These are phyloP conservation scores for Amblyornis subalaris DNA, from an alignment of 2,113 vertebrate genomes.

Conservation along the genomic window DNA sequence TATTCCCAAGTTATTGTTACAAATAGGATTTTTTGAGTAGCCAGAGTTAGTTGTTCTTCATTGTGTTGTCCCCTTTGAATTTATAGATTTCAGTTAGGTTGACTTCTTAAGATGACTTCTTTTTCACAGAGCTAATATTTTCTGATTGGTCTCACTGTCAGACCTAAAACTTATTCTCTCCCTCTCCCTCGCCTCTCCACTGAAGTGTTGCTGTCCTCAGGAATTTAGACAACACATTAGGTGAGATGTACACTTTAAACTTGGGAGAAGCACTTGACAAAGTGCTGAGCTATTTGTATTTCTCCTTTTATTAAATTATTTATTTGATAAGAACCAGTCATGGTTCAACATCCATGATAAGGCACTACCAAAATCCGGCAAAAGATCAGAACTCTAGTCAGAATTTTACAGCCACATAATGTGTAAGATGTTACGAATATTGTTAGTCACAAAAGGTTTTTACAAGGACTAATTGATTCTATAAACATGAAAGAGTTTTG, in stretches of 20 bases:
- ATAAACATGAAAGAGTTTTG: background rate
- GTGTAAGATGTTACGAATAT: background rate
- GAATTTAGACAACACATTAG: background rate
- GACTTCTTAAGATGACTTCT: background rate
- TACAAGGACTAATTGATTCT: background rate
- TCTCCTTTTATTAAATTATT: background rate
- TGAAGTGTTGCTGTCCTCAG: background rate
- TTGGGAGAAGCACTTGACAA: background rate
- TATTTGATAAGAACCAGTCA: background rate
- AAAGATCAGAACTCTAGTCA: background rate
- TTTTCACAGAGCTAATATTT: background rate
- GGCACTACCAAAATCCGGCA: background rate
- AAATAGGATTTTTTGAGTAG: background rate
- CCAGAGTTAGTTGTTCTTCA: background rate
- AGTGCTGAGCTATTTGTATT: background rate
- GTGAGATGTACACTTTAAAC: background rate
- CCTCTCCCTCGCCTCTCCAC: background rate
- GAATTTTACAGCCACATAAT: background rate
- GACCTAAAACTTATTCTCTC: background rate
- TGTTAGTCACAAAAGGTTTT: background rate
- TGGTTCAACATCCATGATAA: background rate
- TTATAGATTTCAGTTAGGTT: background rate
- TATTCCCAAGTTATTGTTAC: background rate
- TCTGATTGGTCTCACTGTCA: background rate
- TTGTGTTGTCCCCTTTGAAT: background rate